Conservation (phyloP, 1,140 invertebrate species). For the Ridgeia piscesae region DNA sequence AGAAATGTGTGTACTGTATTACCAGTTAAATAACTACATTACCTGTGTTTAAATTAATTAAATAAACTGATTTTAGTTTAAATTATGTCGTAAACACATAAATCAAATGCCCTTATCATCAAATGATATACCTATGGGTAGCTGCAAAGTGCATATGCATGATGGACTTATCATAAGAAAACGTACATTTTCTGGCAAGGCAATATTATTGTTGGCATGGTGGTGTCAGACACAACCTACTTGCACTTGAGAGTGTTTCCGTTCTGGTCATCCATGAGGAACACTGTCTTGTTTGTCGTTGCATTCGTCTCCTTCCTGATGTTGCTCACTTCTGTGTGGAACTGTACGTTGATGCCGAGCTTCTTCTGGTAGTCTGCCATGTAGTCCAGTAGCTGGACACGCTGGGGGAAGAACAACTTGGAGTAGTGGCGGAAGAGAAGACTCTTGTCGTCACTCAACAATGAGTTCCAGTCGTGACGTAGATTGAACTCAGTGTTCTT, state of each 20-base stretch:
- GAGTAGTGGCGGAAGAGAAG: conserved; percentile 54
- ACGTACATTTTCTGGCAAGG: too few species aligned
- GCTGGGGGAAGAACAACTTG: conserved; percentile 57
- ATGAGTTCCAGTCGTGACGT: conserved; percentile 62
- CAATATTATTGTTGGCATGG: too few species aligned
- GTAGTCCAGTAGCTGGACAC: conserved; percentile 52
- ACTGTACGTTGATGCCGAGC: conserved; percentile 53
- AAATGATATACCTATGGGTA: too few species aligned
- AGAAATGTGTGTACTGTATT: too few species aligned
- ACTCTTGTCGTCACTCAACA: conserved; percentile 54
- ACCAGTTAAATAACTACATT: too few species aligned
- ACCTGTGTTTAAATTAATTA: too few species aligned
- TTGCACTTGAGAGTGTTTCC: conserved; percentile 50
- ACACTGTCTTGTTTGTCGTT: conserved; percentile 32
- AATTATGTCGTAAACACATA: too few species aligned
- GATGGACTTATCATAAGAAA: too few species aligned
- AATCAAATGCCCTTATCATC: too few species aligned
- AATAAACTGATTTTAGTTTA: too few species aligned
- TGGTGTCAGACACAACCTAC: conserved; percentile 35
- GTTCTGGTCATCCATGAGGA: conserved; percentile 52
- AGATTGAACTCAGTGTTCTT: conserved; percentile 60
- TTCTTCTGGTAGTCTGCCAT: conserved; percentile 54
- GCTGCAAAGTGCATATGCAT: too few species aligned
- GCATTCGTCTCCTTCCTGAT: conserved; percentile 37
- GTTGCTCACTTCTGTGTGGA: conserved; percentile 54